Evolutionary conservation across 92 coral and sea anemone species (phyloP).

Genomic region (Siderastrea siderea): DNA sequence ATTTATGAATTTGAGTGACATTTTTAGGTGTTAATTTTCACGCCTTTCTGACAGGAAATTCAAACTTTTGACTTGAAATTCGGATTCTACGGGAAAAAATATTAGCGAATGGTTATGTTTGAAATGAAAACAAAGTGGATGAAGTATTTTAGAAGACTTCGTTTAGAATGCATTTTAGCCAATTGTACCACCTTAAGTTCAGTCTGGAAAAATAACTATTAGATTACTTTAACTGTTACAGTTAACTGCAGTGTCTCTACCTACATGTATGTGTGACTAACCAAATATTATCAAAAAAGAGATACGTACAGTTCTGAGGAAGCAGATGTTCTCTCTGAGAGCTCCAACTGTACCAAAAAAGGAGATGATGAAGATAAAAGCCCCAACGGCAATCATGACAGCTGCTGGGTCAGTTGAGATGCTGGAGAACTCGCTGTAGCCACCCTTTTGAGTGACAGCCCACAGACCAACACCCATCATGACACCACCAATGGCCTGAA

Average conservation of each 20-base stretch:
- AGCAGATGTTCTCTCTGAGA: conserved; percentile 91
- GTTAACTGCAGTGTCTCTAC: background rate
- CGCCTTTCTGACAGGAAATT: too few species aligned
- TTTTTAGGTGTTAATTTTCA: too few species aligned
- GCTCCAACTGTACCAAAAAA: conserved; percentile 99
- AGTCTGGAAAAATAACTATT: too few species aligned
- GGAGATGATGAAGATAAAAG: conserved; percentile 90
- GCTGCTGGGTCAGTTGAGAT: conserved; percentile 97
- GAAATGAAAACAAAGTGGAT: too few species aligned
- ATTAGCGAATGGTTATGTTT: too few species aligned
- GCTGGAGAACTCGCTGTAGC: conserved; percentile 85
- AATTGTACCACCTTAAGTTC: too few species aligned
- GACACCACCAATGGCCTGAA: conserved; percentile 90
- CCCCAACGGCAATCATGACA: conserved; percentile 93
- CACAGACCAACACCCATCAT: conserved; percentile 98
- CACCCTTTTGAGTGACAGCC: conserved; percentile 92
- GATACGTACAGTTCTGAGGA: conserved; percentile 85
- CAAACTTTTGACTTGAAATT: too few species aligned
- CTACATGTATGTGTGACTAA: background rate
- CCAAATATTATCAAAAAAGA: background rate
- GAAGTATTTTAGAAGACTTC: too few species aligned
- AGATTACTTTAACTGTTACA: too few species aligned
- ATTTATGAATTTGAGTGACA: too few species aligned
- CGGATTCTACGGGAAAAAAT: too few species aligned
- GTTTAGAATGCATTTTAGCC: too few species aligned